These are phyloP conservation scores for Artemia sinica DNA, from an alignment of 2,888 invertebrate species.

Conservation along the genomic window DNA sequence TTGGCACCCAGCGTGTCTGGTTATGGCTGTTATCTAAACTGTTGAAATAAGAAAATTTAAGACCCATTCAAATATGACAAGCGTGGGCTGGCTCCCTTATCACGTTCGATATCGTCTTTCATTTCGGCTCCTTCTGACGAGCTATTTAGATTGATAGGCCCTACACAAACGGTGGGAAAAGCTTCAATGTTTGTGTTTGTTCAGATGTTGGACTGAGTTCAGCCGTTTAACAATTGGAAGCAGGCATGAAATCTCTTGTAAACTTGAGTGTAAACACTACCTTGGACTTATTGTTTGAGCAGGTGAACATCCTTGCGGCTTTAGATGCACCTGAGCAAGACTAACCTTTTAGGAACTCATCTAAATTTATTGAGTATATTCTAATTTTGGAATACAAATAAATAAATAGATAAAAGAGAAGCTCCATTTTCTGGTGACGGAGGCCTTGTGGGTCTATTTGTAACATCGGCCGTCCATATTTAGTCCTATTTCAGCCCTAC, in stretches of 20 bases:
- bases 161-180: not conserved
- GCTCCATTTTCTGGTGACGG: too few relatives aligned
- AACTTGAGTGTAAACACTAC: constrained; percentile 8
- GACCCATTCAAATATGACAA: not conserved
- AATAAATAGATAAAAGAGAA: too few relatives aligned
- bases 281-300: not conserved
- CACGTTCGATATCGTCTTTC: not conserved
- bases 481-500: too few relatives aligned
- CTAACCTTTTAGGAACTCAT: too few relatives aligned
- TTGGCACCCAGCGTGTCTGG: too few relatives aligned
- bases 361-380: too few relatives aligned
- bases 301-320: constrained; percentile 3
- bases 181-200: not conserved
- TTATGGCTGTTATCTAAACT: too few relatives aligned
- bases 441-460: too few relatives aligned
- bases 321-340: too few relatives aligned
- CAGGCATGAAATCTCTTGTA: constrained; percentile 14
- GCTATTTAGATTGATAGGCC: constrained; percentile 14
- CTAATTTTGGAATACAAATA: too few relatives aligned
- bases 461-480: too few relatives aligned
- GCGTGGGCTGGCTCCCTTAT: constrained; percentile 1
- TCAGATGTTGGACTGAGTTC: constrained; percentile 8
- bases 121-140: constrained; percentile 13
- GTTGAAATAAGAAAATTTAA: too few relatives aligned
- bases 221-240: constrained; percentile 12